Conservation (phyloP, 1,140 invertebrate species). For the Metopolophium dirhodum region DNA sequence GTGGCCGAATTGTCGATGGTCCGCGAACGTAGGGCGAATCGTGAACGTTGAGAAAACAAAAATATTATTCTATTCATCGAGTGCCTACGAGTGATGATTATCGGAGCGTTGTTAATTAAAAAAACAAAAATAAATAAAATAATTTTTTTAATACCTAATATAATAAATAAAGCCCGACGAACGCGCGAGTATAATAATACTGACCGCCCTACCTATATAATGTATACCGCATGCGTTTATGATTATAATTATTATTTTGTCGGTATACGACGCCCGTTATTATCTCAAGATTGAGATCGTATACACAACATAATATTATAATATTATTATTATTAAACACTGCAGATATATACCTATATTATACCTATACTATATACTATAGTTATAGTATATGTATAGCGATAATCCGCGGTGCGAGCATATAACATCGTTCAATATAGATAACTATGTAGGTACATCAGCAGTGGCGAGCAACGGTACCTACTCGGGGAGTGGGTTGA, state of each 20-base stretch:
- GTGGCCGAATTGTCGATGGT: background rate
- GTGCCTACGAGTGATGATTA: background rate
- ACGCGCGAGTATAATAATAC: background rate
- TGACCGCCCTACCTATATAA: background rate
- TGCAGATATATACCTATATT: background rate
- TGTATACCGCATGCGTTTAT: background rate
- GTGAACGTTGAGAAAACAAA: background rate
- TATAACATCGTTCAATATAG: background rate
- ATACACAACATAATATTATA: constrained; percentile 1
- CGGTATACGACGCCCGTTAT: background rate
- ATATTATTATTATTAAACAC: background rate
- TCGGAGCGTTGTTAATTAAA: constrained; percentile 51
- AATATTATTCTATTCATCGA: background rate
- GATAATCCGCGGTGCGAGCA: background rate
- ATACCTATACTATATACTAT: background rate
- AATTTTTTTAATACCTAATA: background rate
- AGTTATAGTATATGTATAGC: background rate
- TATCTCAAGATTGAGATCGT: background rate
- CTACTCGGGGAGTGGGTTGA: background rate
- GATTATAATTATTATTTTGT: background rate
- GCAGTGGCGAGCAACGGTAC: background rate
- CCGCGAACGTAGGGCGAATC: background rate
- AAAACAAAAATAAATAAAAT: background rate
- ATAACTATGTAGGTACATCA: background rate
- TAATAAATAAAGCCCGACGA: constrained; percentile 18